Conservation (phyloP, 1,140 invertebrate genomes). For the Sweltsa coloradensis region DNA sequence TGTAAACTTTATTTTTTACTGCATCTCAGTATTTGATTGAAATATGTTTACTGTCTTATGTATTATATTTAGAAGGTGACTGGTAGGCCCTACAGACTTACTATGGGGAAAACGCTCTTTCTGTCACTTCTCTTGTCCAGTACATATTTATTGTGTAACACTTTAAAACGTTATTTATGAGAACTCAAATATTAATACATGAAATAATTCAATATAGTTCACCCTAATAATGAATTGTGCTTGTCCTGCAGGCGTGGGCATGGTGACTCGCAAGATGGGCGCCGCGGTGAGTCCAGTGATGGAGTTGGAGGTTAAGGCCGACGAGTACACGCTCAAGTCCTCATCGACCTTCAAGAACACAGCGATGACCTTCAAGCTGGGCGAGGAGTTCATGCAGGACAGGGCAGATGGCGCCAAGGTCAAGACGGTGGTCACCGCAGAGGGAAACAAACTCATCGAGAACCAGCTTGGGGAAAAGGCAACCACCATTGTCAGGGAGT, state of each 20-base stretch:
- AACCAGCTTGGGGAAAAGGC: conserved; percentile 50
- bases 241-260: conserved; percentile 56
- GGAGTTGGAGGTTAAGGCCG: conserved; percentile 54
- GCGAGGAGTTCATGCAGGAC: conserved; percentile 71
- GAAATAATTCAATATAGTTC: too few relatives aligned
- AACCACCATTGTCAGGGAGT: conserved; percentile 48
- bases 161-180: too few relatives aligned
- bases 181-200: too few relatives aligned
- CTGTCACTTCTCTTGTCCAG: too few relatives aligned
- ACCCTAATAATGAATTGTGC: too few relatives aligned
- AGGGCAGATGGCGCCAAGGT: conserved; percentile 75
- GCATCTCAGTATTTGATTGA: too few relatives aligned
- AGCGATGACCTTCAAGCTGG: conserved; percentile 64
- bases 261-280: conserved; percentile 63
- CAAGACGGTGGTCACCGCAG: conserved; percentile 47
- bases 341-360: conserved; percentile 74
- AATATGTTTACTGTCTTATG: too few relatives aligned
- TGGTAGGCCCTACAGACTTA: too few relatives aligned
- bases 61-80: too few relatives aligned
- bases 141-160: too few relatives aligned
- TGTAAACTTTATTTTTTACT: too few relatives aligned
- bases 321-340: conserved; percentile 58
- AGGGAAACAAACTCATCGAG: conserved; percentile 58
- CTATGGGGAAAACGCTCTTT: too few relatives aligned
- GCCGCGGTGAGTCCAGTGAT: conserved; percentile 57